phyloP scores from a whole-genome alignment of 1,140 invertebrate genomes.

The Brachionus plicatilis region DNA sequence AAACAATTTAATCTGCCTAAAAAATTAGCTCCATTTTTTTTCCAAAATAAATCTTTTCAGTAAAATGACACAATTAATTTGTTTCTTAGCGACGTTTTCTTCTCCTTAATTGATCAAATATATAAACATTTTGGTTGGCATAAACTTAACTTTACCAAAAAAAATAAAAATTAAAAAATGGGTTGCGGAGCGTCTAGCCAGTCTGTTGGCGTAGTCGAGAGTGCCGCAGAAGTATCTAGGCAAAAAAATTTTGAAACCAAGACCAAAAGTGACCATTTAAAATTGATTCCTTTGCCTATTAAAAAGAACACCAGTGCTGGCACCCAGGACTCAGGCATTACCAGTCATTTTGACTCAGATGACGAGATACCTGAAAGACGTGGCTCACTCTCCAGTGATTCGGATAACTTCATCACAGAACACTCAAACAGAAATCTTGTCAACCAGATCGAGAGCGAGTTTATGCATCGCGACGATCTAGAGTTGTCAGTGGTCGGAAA shows the following conservation, averaged over 20 bases:
- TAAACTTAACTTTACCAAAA: background rate
- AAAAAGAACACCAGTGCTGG: constrained; percentile 31
- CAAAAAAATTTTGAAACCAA: background rate
- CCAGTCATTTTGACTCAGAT: background rate
- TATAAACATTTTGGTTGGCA: background rate
- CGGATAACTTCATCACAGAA: background rate
- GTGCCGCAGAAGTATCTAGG: background rate
- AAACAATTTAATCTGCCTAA: background rate
- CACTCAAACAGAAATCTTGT: background rate
- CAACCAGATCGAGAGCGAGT: background rate
- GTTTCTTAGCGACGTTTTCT: constrained; percentile 20
- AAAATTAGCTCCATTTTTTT: background rate
- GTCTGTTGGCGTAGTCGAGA: background rate
- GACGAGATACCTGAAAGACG: background rate
- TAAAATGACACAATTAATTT: constrained; percentile 14
- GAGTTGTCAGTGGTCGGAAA: background rate
- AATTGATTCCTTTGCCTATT: background rate
- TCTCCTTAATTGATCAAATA: background rate
- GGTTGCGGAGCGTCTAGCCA: constrained; percentile 17
- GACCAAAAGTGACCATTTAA: background rate
- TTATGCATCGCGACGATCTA: background rate
- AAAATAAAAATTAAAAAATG: background rate
- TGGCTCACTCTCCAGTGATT: background rate
- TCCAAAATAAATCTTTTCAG: background rate
- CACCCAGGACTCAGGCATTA: constrained; percentile 8